phyloP scores from a whole-genome alignment of 2,888 invertebrate species.

The Gibbula magus region DNA sequence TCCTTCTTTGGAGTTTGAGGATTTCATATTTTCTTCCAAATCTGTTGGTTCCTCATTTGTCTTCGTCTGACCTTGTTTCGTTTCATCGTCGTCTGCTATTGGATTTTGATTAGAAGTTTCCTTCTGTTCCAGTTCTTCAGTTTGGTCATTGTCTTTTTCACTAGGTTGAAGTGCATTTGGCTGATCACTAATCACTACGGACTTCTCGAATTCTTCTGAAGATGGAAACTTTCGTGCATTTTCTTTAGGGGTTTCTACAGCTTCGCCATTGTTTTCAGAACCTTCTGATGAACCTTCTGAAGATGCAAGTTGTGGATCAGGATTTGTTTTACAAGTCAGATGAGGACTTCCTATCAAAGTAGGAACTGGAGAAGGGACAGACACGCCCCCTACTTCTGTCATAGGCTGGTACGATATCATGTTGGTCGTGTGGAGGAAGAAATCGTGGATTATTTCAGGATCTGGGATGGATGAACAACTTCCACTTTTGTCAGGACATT shows the following conservation, averaged over 20 bases:
- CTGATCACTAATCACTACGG: neutral
- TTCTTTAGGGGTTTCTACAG: no score
- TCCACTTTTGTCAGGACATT: neutral
- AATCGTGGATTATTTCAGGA: slow-evolving; percentile 52
- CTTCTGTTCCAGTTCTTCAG: no score
- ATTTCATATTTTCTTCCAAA: neutral
- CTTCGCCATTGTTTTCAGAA: no score
- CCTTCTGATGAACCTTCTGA: no score
- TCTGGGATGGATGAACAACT: slow-evolving; percentile 37
- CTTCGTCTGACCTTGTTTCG: neutral
- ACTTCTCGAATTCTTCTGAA: neutral
- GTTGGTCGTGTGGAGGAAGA: slow-evolving; percentile 51
- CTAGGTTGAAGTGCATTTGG: no score
- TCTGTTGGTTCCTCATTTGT: neutral
- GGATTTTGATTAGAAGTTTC: no score
- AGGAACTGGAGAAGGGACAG: neutral
- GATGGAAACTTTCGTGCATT: neutral
- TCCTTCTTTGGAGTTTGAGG: neutral
- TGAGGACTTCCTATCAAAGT: slow-evolving; percentile 8
- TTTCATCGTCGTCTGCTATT: no score
- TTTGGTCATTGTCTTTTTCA: no score
- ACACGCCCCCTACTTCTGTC: slow-evolving; percentile 22
- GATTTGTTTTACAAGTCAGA: neutral
- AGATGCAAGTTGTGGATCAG: neutral
- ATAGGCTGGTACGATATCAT: slow-evolving; percentile 50